A percentile compares a stretch with the other conserved stretches of the same genome.
Evolutionary conservation across 1,140 invertebrate species (phyloP).

Genomic region (Drosophila elegans): DNA sequence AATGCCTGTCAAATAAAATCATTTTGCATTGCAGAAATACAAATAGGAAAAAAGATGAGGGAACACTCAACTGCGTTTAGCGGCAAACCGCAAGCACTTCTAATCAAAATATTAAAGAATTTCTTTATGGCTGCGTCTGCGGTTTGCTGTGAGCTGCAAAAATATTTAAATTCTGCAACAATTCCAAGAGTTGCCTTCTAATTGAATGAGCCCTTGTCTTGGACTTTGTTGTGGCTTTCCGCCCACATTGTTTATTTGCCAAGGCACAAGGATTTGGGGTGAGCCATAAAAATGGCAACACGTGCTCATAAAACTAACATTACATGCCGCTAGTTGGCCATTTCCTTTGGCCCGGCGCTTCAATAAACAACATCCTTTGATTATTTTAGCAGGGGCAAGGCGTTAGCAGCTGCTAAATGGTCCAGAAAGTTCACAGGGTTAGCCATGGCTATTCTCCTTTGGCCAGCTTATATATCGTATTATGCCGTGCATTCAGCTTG

Average conservation of each 20-base stretch:
- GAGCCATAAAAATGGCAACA: constrained; percentile 61
- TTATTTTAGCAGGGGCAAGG: constrained; percentile 27
- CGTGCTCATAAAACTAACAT: constrained; percentile 65
- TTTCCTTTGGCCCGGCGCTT: constrained; percentile 20
- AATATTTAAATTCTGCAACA: constrained; percentile 55
- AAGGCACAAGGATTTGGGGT: constrained; percentile 10
- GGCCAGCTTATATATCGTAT: background rate
- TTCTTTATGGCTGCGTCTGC: constrained; percentile 48
- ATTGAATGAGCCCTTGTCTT: constrained; percentile 59
- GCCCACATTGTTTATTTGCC: constrained; percentile 23
- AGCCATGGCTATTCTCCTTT: constrained; percentile 1
- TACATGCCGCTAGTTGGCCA: constrained; percentile 45
- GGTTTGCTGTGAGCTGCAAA: constrained; percentile 42
- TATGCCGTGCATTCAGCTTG: constrained; percentile 16
- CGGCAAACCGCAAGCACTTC: constrained; percentile 70
- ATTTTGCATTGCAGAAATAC: constrained; percentile 68
- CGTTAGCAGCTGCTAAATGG: constrained; percentile 58
- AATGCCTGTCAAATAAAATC: constrained; percentile 74
- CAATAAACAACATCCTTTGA: constrained; percentile 62
- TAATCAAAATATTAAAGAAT: constrained; percentile 74
- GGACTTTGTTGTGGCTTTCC: constrained; percentile 65
- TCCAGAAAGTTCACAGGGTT: constrained; percentile 47
- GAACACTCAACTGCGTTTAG: constrained; percentile 51
- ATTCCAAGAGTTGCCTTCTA: constrained; percentile 49
- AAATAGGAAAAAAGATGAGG: constrained; percentile 3